Percentiles rank a stretch among this genome's conserved stretches.
These are phyloP conservation scores for Chorisops tibialis DNA, from an alignment of 2,888 invertebrate genomes.

Conservation along the genomic window DNA sequence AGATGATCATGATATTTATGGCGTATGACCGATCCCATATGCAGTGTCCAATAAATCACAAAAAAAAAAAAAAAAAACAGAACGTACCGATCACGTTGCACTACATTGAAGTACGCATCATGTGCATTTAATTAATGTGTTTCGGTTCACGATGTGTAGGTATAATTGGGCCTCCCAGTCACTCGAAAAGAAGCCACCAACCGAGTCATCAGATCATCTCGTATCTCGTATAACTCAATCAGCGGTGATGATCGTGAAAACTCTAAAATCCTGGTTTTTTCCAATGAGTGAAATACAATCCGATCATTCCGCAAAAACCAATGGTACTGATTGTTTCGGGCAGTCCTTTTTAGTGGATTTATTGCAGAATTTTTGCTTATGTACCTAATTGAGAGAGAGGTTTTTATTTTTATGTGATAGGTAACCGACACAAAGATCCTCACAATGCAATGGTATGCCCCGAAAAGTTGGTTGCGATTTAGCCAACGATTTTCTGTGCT, in stretches of 20 bases:
- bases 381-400: constrained; percentile 38
- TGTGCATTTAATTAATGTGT: constrained; percentile 1
- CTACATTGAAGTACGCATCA: too few species aligned
- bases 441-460: constrained; percentile 2
- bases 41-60: too few species aligned
- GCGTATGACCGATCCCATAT: too few species aligned
- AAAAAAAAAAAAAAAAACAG: too few species aligned
- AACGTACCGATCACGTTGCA: too few species aligned
- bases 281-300: constrained; percentile 15
- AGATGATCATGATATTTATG: too few species aligned
- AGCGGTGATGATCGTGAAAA: constrained; percentile 14
- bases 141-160: neutral
- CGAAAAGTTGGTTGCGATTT: neutral
- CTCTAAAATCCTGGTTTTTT: constrained; percentile 9
- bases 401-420: constrained; percentile 35
- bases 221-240: constrained; percentile 24
- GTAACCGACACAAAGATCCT: constrained; percentile 15
- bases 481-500: constrained; percentile 1
- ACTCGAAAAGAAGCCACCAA: constrained; percentile 18
- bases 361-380: constrained; percentile 35
- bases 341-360: constrained; percentile 30
- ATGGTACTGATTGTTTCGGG: constrained; percentile 8
- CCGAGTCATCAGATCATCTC: constrained; percentile 24
- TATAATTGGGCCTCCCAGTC: constrained; percentile 19
- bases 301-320: constrained; percentile 18